Base-by-base conservation (phyloP, 2,113 vertebrate species). In the Gobio gobio region DNA sequence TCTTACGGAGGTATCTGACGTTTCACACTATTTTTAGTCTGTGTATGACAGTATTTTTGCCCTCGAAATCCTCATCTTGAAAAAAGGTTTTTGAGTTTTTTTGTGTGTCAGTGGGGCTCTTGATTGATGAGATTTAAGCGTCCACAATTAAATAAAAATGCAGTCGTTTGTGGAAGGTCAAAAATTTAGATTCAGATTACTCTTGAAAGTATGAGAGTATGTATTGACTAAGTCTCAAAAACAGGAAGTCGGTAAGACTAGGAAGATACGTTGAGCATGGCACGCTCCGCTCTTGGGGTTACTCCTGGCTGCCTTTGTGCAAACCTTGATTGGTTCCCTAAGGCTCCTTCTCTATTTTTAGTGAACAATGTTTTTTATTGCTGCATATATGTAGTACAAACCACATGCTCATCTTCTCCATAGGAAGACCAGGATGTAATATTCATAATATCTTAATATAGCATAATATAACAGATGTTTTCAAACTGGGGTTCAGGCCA, bases 251-350 rank as follows among this genome's bases (percentile, higher is more conserved):
- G 13, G 10, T 10, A 13, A 24, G 13, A 51, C 22, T 16, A 64
- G 22, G 54, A 78, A 61, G 56, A 13, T 45, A 9, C 5, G 0
- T 20, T 81, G 10, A 16, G 54, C 3, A 16, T 16, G 33, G 56
- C 33, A 78, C 22, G 20, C 24, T 22, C 3, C 2, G 4, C 59
- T 49, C 61, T 47, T 9, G 18, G 61, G 61, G 26, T 49, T 81
- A 10, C 61, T 24, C 5, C 12, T 36, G 10, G 45, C 33, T 64
- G 58, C 78, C 77, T 79, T 45, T 26, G 56, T 10, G 14, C 59
- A 80, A 49, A 80, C 8, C 78, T 81, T 49, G 78, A 81, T 81
- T 81, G 33, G 78, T 47, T 68, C 45, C 61, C 61, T 33, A 33
- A 68, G 24, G 78, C 54, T n/a, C 4, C 26, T 59, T 24, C 10